Evolutionary conservation across 1,140 invertebrate species (phyloP).

Genomic region (Neodiprion lecontei): DNA sequence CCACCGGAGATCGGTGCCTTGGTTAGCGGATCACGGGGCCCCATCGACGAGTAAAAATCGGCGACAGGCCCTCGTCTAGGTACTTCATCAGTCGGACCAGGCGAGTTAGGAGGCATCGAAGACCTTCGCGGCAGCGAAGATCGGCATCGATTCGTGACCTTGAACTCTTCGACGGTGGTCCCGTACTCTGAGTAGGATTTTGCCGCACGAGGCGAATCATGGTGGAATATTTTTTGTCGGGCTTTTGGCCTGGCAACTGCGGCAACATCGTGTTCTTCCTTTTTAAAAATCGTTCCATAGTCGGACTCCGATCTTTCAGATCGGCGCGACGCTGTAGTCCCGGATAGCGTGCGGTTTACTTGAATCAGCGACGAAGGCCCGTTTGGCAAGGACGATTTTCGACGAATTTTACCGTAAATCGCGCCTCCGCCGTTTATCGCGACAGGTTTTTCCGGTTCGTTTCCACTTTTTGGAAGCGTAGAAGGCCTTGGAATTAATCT

Average conservation of each 20-base stretch:
- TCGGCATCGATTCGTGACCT: conserved; percentile 26
- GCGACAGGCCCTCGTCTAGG: neutral
- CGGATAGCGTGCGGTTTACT: neutral
- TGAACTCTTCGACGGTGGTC: conserved; percentile 12
- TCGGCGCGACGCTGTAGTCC: conserved; percentile 8
- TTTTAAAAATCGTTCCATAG: conserved; percentile 18
- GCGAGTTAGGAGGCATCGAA: conserved; percentile 23
- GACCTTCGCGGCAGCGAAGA: neutral
- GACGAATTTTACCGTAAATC: conserved; percentile 53
- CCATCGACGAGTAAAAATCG: neutral
- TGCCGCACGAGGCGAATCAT: neutral
- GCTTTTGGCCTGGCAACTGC: neutral
- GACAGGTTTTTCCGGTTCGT: conserved; percentile 27
- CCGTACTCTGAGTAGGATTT: neutral
- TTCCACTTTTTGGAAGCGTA: conserved; percentile 51
- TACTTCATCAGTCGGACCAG: conserved; percentile 22
- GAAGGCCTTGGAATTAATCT: conserved; percentile 44
- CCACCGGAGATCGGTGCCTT: neutral
- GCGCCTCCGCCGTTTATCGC: conserved; percentile 28
- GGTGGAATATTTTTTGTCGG: neutral
- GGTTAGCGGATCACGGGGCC: too few species aligned
- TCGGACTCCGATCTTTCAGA: conserved; percentile 21
- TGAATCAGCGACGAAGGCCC: neutral
- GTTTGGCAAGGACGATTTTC: conserved; percentile 46
- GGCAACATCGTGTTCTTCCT: conserved; percentile 7